Evolutionary conservation across 2,113 vertebrate species (phyloP).

Genomic region (Prietella phreatophila): DNA sequence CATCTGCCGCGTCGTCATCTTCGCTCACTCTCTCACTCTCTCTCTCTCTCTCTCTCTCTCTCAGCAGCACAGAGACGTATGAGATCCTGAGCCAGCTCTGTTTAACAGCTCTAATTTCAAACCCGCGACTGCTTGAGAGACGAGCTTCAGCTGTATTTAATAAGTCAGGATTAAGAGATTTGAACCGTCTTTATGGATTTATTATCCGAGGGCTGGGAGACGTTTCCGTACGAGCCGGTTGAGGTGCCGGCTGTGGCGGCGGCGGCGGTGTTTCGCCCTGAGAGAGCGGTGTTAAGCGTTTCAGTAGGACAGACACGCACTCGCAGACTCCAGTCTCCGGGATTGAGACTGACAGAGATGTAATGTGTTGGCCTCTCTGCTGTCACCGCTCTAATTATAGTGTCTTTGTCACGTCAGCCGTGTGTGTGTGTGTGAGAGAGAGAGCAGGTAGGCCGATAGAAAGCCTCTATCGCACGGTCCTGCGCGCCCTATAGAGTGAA

Average conservation of each 20-base stretch:
- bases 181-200: constrained; percentile 1
- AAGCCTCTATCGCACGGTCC: too few species aligned
- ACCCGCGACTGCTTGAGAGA: neutral
- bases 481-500: neutral
- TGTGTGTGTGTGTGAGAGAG: neutral
- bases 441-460: constrained; percentile 3
- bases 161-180: constrained; percentile 8
- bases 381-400: constrained; percentile 40
- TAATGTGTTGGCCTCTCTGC: constrained; percentile 30
- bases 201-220: neutral
- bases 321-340: neutral
- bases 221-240: neutral
- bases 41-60: neutral
- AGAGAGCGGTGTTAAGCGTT: neutral
- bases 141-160: neutral
- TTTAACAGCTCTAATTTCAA: neutral
- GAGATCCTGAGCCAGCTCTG: neutral
- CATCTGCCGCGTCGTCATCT: neutral
- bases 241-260: neutral
- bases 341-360: constrained; percentile 40
- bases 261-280: neutral
- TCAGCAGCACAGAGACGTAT: neutral
- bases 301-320: constrained; percentile 25
- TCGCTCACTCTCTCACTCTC: neutral
- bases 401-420: constrained; percentile 37